Percentiles rank a stretch among this genome's conserved stretches.
Conservation (phyloP, 2,113 vertebrate genomes). For the Sebastes fasciatus region DNA sequence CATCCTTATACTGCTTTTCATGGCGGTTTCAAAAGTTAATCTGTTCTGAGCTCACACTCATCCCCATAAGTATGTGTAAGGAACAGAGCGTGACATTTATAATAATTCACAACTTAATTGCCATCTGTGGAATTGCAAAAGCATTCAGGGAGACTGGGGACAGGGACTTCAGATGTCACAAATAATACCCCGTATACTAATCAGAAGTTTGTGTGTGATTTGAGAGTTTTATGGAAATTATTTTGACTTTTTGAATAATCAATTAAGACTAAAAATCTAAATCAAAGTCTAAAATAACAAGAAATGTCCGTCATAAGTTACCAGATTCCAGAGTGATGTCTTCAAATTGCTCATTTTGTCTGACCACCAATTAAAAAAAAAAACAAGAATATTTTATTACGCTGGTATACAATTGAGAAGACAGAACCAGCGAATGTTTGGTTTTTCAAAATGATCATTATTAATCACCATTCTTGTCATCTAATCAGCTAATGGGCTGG, state of each 20-base stretch:
- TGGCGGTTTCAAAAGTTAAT: slow-evolving; percentile 2
- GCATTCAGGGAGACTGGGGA: slow-evolving; percentile 1
- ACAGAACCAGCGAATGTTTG: background rate
- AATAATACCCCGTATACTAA: background rate
- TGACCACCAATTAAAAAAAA: background rate
- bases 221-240: background rate
- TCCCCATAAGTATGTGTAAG: slow-evolving; percentile 2
- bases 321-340: background rate
- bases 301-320: background rate
- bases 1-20: background rate
- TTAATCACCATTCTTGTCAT: background rate
- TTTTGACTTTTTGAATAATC: background rate
- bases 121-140: slow-evolving; percentile 32
- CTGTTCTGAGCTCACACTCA: slow-evolving; percentile 11
- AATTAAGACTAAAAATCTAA: background rate
- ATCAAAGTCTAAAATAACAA: background rate
- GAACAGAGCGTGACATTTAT: slow-evolving; percentile 26
- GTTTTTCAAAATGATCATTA: background rate
- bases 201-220: background rate
- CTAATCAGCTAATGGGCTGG: background rate
- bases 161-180: background rate
- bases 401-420: background rate
- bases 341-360: background rate
- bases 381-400: background rate
- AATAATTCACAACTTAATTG: slow-evolving; percentile 23